phyloP scores from a whole-genome alignment of 2,888 invertebrate species.

The Leptopilina syphax region DNA sequence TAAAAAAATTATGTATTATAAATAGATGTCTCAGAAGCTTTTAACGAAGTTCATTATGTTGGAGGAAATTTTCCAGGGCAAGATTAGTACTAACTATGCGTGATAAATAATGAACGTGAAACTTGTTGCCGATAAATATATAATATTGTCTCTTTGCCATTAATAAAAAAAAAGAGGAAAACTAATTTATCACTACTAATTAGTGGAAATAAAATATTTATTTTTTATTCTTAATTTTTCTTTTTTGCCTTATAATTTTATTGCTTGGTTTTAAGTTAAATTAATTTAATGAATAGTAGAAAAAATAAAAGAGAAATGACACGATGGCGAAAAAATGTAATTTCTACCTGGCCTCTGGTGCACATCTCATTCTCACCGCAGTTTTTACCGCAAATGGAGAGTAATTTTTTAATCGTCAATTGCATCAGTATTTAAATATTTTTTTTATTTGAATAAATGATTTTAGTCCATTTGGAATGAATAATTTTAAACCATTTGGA shows the following conservation, averaged over 20 bases:
- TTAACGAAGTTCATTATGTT: neutral
- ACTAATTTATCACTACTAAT: neutral
- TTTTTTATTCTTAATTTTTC: neutral
- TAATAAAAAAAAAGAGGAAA: neutral
- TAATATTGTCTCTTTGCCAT: neutral
- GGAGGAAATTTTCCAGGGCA: neutral
- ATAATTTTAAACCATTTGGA: too few relatives aligned
- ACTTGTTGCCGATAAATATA: neutral
- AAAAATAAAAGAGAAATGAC: constrained; percentile 41
- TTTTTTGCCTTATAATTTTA: neutral
- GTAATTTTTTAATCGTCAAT: neutral
- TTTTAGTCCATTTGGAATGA: too few relatives aligned
- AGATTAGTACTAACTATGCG: neutral
- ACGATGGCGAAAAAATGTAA: constrained; percentile 45
- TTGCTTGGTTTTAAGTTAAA: constrained; percentile 6
- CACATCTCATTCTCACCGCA: neutral
- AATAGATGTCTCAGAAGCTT: constrained; percentile 1
- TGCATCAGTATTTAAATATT: neutral
- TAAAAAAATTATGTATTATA: neutral
- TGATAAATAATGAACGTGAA: neutral
- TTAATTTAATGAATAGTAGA: constrained; percentile 46
- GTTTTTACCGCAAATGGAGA: neutral
- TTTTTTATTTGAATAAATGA: neutral
- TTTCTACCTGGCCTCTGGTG: constrained; percentile 39
- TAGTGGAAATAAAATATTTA: neutral